Evolutionary conservation across 2,113 vertebrate genomes (phyloP), one percentile per base, ranked within the genome.

Genomic region (Gnathochromis pfefferi): DNA sequence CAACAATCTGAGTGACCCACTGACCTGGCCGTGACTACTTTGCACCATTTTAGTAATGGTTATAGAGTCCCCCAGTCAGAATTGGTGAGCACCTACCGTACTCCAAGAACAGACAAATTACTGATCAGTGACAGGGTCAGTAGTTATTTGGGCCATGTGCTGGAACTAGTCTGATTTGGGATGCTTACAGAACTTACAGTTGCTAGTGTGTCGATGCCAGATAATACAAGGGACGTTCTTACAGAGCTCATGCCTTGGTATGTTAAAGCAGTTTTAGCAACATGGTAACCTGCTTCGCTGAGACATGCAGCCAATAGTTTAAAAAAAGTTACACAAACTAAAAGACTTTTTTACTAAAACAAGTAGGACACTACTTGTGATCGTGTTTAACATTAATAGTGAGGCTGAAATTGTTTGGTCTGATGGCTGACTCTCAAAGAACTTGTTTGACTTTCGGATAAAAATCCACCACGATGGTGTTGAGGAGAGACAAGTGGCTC

Each of bases 271-370:
- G 65, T 73, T 73, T 73, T 45, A 73, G 65, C 21, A 73, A 23
- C 65, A 73, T 26, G 13, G 21, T 45, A 45, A 17, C 65, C 13
- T 73, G 65, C 38, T 38, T 73, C 2, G 8, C 40, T 73, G 68
- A 73, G 68, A 73, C 14, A 17, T 47, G 40, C 38, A 17, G 68
- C 21, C 40, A 47, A 45, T 75, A 47, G 23, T 63, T 63, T n/a
- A 12, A 7, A 17, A 26, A 8, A 78, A 3, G 16, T 78, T 19
- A 78, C 42, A 75, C 42, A 75, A 49, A 49, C 9, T 49, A 31
- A 78, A 78, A 17, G 0, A 12, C 23, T 13, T 31, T 31, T 78
- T 51, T 31, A 78, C 10, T 13, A 0, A n/a, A 9, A 13, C 17
- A 51, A 78, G 16, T 35, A 35, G 35, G 16, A 31, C 17, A 49